A percentile compares a stretch with the other conserved stretches of the same genome.
Evolutionary conservation across 2,888 invertebrate species (phyloP).

Genomic region (Volucella bombylans): DNA sequence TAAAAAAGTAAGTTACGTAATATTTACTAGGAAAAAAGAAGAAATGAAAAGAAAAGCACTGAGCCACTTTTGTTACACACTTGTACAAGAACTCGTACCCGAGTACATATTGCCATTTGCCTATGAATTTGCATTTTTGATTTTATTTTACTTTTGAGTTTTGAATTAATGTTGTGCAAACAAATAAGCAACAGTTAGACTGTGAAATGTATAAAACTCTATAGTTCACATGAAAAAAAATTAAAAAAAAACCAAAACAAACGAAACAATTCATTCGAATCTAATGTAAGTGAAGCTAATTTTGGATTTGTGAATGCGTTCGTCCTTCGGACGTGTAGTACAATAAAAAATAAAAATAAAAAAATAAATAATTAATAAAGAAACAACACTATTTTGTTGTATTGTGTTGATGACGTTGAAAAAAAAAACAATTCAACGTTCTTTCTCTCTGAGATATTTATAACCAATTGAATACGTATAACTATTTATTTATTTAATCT

Average conservation of each 20-base stretch:
- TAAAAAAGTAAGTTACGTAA: conserved; percentile 41
- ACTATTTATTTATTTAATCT: conserved; percentile 2
- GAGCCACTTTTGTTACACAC: conserved; percentile 64
- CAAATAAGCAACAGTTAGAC: conserved; percentile 35
- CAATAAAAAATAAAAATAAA: too few species aligned
- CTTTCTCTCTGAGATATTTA: conserved; percentile 8
- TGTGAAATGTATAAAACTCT: conserved; percentile 5
- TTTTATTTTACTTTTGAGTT: conserved; percentile 28
- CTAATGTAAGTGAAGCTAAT: too few species aligned
- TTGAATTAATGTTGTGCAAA: background rate
- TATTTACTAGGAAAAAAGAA: conserved; percentile 48
- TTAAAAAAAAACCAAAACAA: too few species aligned
- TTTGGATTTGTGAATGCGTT: too few species aligned
- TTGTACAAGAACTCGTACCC: conserved; percentile 40
- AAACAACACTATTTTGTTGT: too few species aligned
- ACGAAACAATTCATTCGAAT: too few species aligned
- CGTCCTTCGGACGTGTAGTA: too few species aligned
- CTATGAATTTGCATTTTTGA: conserved; percentile 56
- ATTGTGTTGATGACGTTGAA: background rate
- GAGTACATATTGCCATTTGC: conserved; percentile 46
- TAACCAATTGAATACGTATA: too few species aligned
- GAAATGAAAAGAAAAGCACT: conserved; percentile 56
- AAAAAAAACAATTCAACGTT: background rate
- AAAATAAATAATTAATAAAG: too few species aligned
- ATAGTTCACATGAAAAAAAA: too few species aligned